Evolutionary conservation across 2,888 invertebrate species (phyloP).

Genomic region (Macrosiphum euphorbiae): DNA sequence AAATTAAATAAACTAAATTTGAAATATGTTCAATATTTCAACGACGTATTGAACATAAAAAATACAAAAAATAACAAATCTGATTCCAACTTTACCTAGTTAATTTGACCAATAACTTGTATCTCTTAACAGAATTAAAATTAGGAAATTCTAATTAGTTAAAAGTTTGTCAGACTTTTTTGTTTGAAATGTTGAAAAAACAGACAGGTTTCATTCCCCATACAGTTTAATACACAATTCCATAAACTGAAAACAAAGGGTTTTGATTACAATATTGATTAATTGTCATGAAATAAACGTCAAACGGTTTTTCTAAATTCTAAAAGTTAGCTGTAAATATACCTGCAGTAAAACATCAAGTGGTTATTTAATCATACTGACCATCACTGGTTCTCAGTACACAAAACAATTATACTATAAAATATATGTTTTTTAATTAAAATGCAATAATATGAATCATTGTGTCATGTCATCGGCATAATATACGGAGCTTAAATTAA

Average conservation of each 20-base stretch:
- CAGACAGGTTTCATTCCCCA: background rate
- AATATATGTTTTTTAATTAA: too few relatives aligned
- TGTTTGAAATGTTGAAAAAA: background rate
- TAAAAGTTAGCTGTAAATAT: background rate
- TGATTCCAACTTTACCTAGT: background rate
- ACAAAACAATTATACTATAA: too few relatives aligned
- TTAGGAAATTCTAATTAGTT: background rate
- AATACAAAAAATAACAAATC: background rate
- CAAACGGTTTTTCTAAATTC: background rate
- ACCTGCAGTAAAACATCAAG: background rate
- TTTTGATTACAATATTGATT: background rate
- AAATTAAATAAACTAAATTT: background rate
- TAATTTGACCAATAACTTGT: background rate
- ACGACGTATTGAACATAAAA: background rate
- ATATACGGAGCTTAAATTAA: too few relatives aligned
- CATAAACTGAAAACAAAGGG: background rate
- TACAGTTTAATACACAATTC: background rate
- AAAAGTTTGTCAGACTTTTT: background rate
- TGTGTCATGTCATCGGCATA: too few relatives aligned
- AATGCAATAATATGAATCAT: too few relatives aligned
- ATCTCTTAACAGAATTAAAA: background rate
- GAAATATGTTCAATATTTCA: background rate
- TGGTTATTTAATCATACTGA: background rate
- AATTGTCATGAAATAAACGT: background rate
- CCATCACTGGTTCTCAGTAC: background rate